phyloP scores from a whole-genome alignment of 2,797 vertebrate species.

The Girardinus metallicus region DNA sequence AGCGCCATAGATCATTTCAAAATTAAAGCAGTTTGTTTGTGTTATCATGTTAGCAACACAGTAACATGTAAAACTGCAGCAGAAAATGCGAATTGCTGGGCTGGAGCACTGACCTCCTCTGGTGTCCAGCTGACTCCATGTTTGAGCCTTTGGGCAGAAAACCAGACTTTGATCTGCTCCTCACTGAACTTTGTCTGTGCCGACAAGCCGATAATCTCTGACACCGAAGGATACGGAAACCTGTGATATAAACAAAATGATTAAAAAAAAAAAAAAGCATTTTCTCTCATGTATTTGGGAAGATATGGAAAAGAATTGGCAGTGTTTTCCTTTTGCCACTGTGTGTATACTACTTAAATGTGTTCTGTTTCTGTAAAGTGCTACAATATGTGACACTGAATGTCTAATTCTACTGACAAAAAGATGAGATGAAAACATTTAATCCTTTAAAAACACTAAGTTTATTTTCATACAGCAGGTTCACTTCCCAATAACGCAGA shows the following conservation, averaged over 20 bases:
- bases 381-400: neutral
- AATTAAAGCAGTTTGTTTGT: neutral
- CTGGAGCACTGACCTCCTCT: conserved; percentile 81
- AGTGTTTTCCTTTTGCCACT: too few relatives aligned
- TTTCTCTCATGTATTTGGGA: neutral
- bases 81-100: neutral
- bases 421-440: neutral
- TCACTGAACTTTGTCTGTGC: conserved; percentile 96
- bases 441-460: neutral
- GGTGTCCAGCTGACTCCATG: conserved; percentile 98
- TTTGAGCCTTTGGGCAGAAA: conserved; percentile 96
- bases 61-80: neutral
- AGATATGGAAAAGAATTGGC: too few relatives aligned
- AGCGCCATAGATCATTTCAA: neutral
- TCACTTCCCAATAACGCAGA: neutral
- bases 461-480: neutral
- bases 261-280: neutral
- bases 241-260: conserved; percentile 29
- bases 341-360: neutral
- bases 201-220: conserved; percentile 91
- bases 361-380: neutral
- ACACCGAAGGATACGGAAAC: conserved; percentile 95
- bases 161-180: conserved; percentile 99
- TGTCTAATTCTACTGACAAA: neutral
- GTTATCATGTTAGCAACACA: neutral